Evolutionary conservation across 92 coral and sea anemone genomes (phyloP).

Genomic region (Epizoanthus illoricatus): DNA sequence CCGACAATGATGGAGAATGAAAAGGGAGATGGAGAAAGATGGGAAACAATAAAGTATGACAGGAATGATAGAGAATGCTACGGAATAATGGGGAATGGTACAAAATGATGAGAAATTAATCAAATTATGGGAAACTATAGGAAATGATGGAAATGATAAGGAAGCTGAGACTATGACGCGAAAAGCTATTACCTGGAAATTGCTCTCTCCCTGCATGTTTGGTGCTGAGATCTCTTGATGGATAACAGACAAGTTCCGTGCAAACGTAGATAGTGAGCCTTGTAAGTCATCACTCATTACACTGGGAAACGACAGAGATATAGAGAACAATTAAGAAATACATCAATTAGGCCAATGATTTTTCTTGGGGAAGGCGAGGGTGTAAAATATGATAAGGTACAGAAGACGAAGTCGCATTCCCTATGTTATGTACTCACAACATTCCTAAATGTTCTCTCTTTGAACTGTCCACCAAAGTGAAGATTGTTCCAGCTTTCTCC

Average conservation of each 20-base stretch:
- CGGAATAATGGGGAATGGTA: too few species aligned
- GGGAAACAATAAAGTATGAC: too few species aligned
- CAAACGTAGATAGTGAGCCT: constrained; percentile 96
- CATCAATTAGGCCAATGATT: neutral
- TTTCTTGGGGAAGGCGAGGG: neutral
- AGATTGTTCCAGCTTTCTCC: constrained; percentile 98
- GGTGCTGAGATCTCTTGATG: constrained; percentile 99
- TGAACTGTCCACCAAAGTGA: constrained; percentile 91
- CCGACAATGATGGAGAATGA: too few species aligned
- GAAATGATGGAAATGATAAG: neutral
- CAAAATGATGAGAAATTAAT: too few species aligned
- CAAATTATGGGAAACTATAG: too few species aligned
- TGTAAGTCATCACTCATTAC: constrained; percentile 99
- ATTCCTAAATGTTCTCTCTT: constrained; percentile 93
- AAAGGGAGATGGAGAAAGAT: too few species aligned
- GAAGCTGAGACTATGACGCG: neutral
- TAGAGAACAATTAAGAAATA: neutral
- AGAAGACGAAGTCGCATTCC: neutral
- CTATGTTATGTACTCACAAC: constrained; percentile 69
- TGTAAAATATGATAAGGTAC: neutral
- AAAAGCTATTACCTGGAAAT: constrained; percentile 76
- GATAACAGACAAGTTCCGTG: constrained; percentile 94
- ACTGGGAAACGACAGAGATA: constrained; percentile 43
- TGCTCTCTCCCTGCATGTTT: constrained; percentile 99
- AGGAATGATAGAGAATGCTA: too few species aligned